phyloP scores from a whole-genome alignment of 2,797 vertebrate species.

The Enoplosus armatus region DNA sequence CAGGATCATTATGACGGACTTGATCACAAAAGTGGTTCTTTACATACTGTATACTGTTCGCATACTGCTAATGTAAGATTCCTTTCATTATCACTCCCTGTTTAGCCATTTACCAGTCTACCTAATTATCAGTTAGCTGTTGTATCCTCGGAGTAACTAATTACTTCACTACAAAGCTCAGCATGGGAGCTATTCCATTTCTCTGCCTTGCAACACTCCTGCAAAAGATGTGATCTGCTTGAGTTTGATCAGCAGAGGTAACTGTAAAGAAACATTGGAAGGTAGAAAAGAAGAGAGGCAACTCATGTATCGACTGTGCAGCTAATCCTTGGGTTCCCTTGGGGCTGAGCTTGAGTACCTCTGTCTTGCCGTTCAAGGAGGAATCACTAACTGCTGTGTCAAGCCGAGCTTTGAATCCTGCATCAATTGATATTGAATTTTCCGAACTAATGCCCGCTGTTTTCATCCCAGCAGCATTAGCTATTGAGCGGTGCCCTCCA shows the following conservation, averaged over 20 bases:
- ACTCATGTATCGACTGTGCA: constrained; percentile 64
- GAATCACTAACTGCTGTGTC: constrained; percentile 71
- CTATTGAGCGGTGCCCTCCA: constrained; percentile 38
- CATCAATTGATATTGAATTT: constrained; percentile 82
- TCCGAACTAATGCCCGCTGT: constrained; percentile 60
- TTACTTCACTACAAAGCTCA: constrained; percentile 7
- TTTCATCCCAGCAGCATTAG: constrained; percentile 52
- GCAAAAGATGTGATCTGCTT: constrained; percentile 29
- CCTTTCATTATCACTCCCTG: neutral
- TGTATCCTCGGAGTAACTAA: neutral
- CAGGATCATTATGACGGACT: neutral
- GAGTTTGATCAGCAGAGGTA: constrained; percentile 34
- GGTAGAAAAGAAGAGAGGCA: constrained; percentile 33
- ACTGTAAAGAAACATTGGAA: constrained; percentile 22
- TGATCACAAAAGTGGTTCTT: neutral
- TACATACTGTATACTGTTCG: neutral
- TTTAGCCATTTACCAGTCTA: neutral
- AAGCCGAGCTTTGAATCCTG: constrained; percentile 54
- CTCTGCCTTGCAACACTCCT: constrained; percentile 5
- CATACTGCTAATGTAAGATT: neutral
- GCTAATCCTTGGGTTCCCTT: constrained; percentile 59
- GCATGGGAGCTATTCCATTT: neutral
- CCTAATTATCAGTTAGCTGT: neutral
- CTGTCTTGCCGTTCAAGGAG: constrained; percentile 57
- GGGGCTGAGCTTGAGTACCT: constrained; percentile 54